Evolutionary conservation across 2,797 vertebrate species (phyloP).

Genomic region (Tympanoctomys barrerae): DNA sequence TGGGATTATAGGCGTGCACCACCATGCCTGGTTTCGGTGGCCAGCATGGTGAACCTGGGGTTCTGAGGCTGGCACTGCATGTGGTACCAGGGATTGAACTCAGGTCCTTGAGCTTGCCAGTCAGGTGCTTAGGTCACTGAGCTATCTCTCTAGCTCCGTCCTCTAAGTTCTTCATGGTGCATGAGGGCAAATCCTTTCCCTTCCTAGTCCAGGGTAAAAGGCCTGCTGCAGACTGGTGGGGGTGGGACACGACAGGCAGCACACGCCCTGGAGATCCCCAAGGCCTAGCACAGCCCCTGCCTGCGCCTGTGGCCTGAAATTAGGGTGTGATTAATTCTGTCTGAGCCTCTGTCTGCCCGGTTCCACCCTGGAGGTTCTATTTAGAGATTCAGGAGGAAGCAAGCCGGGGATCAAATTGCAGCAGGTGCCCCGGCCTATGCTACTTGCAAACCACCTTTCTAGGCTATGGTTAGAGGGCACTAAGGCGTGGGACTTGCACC

Average conservation of each 20-base stretch:
- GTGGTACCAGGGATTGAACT: no score
- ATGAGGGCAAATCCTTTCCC: not conserved
- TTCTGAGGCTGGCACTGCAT: no score
- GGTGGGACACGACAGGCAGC: not conserved
- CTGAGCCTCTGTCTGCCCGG: not conserved
- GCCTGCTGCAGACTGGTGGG: not conserved
- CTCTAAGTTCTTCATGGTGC: not conserved
- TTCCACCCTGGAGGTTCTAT: constrained; percentile 39
- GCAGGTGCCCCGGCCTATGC: not conserved
- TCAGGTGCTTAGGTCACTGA: no score
- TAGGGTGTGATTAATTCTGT: not conserved
- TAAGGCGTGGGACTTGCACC: not conserved
- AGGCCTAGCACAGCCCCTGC: not conserved
- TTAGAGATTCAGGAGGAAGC: constrained; percentile 21
- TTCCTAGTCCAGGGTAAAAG: not conserved
- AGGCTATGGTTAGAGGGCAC: not conserved
- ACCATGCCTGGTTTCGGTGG: no score
- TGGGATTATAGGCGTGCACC: no score
- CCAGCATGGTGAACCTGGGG: no score
- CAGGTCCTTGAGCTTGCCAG: no score
- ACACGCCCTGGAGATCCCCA: not conserved
- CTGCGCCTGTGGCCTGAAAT: not conserved
- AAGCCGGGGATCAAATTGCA: not conserved
- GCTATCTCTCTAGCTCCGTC: no score
- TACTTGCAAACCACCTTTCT: not conserved